phyloP scores from a whole-genome alignment of 2,113 vertebrate genomes.

The Eublepharis macularius region DNA sequence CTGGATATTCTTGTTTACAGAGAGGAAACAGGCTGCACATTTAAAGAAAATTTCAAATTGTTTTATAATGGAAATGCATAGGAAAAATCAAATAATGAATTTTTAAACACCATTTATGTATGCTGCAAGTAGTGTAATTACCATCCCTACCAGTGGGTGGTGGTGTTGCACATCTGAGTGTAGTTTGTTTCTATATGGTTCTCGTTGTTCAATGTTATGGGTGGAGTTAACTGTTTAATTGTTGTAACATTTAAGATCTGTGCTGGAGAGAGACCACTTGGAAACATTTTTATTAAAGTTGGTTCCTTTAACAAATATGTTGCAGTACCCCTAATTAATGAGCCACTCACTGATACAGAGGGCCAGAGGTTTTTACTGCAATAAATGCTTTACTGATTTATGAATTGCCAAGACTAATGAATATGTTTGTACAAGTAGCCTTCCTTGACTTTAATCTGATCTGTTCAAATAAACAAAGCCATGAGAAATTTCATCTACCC shows the following conservation, averaged over 20 bases:
- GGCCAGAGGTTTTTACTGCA: neutral
- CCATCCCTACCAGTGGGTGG: no score
- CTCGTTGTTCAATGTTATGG: no score
- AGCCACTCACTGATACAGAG: neutral
- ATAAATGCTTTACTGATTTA: neutral
- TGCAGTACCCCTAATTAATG: no score
- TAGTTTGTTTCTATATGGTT: no score
- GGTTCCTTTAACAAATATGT: no score
- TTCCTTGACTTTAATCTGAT: neutral
- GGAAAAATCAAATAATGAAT: neutral
- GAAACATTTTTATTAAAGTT: no score
- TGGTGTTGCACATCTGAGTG: no score
- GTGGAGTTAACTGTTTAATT: no score
- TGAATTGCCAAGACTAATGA: neutral
- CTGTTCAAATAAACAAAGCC: neutral
- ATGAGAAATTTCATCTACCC: no score
- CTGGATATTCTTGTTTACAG: neutral
- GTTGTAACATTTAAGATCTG: no score
- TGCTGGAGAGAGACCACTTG: no score
- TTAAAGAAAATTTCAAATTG: neutral
- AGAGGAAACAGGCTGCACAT: neutral
- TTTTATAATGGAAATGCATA: neutral
- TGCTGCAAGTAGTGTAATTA: neutral
- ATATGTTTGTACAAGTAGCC: no score
- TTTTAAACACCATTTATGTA: neutral